Base-by-base conservation (phyloP, 2,888 invertebrate genomes). In the Digitonthophagus gazella region DNA sequence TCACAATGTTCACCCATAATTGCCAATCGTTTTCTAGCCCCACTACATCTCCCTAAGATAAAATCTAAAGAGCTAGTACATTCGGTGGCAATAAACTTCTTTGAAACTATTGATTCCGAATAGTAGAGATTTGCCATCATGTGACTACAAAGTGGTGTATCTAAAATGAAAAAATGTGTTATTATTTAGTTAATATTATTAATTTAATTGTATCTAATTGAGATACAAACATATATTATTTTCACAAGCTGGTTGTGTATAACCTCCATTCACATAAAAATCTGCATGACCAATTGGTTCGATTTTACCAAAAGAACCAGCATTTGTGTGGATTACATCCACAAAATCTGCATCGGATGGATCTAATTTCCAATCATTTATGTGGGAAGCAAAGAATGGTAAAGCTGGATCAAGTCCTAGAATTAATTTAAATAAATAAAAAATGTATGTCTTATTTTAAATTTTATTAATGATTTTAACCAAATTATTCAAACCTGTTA, bases 241-340 rank as follows among this genome's bases (percentile, higher is more conserved):
- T 75, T 88, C 87, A 79, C 93, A 93, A 78, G 88, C 92, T 0
- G 93, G 93, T 79, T 93, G 92, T 70, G 88, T 84, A 64, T 65
- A 65, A 5, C 89, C 89, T 20, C 70, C 70, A 76, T 90, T 90
- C n/a, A 84, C 76, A 74, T 89, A 90, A 76, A 89, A 90, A 78
- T 90, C 90, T 0, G 86, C 84, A 74, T 89, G 87, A 0, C 90
- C 90, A 66, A 84, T 81, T 0, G 84, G 80, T 72, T 87, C 86
- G 15, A 87, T 78, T 75, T 88, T 86, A 0, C 89, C 89, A 73
- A 87, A 86, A 2, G 86, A 79, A 54, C 88, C 86, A 0, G 88
- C 93, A 80, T 95, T 94, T 0, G 96, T 95, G 79, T 96, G 96
- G 75, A 96, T 93, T 70, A 94, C 92, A 81, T 96, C 96, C 0